These are phyloP conservation scores for Lordiphosa fenestrarum DNA, from an alignment of 2,888 invertebrate genomes.

Conservation along the genomic window DNA sequence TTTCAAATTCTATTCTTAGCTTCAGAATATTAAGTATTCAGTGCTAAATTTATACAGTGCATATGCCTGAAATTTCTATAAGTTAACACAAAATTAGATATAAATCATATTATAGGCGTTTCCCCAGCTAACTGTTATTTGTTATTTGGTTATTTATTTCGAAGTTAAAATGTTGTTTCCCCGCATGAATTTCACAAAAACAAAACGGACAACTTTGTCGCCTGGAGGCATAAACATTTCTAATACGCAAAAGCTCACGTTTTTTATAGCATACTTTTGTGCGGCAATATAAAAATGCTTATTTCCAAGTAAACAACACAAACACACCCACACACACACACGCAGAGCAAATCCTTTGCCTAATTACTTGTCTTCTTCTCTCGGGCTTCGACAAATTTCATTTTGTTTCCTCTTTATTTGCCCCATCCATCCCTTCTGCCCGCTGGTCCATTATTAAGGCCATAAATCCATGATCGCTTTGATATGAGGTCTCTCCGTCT, in stretches of 20 bases:
- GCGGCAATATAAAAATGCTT: slow-evolving; percentile 31
- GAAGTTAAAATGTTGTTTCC: too few species aligned
- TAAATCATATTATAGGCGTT: too few species aligned
- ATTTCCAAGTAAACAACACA: slow-evolving; percentile 47
- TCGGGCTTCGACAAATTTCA: slow-evolving; percentile 41
- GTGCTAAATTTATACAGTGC: too few species aligned
- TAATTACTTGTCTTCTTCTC: slow-evolving; percentile 69
- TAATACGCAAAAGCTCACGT: slow-evolving; percentile 36
- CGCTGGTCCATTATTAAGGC: slow-evolving; percentile 64
- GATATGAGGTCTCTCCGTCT: slow-evolving; percentile 53
- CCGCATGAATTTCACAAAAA: too few species aligned
- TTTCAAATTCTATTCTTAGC: too few species aligned
- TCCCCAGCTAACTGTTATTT: too few species aligned
- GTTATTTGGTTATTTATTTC: too few species aligned
- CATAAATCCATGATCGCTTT: slow-evolving; percentile 74
- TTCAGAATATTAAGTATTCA: too few species aligned
- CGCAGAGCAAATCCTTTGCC: slow-evolving; percentile 59
- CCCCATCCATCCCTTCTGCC: slow-evolving; percentile 9
- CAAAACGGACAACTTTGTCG: slow-evolving; percentile 4
- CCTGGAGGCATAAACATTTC: neutral
- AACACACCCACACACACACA: too few species aligned
- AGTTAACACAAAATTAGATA: too few species aligned
- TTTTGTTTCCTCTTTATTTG: slow-evolving; percentile 30
- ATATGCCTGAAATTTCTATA: too few species aligned
- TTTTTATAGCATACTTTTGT: slow-evolving; percentile 51